Base-by-base conservation (phyloP, 2,888 invertebrate genomes). In the Euplexia lucipara region DNA sequence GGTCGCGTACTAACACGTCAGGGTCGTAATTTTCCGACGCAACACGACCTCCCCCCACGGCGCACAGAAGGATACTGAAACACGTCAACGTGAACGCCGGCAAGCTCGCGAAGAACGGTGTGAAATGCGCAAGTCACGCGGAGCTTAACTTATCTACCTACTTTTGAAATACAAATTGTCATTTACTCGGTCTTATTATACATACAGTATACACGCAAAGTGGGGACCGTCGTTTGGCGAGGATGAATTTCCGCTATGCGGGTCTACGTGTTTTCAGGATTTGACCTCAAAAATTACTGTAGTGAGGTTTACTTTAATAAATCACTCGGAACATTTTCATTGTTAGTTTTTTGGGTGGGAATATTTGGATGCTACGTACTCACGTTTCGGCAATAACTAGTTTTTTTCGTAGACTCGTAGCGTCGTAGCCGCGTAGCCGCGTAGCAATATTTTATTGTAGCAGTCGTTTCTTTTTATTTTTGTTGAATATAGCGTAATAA, bases 101-200 rank as follows among this genome's bases (percentile, higher is more conserved):
- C 86, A 85, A 88, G 88, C 88, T 87, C 82, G 81, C 83, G 84
- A 87, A 88, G 88, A 88, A 87, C 86, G 83, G 92, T 90, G 89
- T 90, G 92, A 93, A 93, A 93, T 94, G 95, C 94, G 94, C 93
- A 94, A 94, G 92, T 94, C 95, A 94, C 91, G 87, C 88, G 82
- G 85, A 84, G 86, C 88, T 90, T 91, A 91, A 92, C 91, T 92
- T 92, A 91, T 90, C 88, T 87, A 87, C 88, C 89, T 89, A 91
- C 90, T 92, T 91, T 91, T 88, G 83, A 91, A 92, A 90, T 92
- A 91, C 89, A 90, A 91, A 91, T 90, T 88, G 90, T 89, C 90
- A 90, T 90, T 91, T 89, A 88, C 88, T 89, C 79, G 79, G 74
- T 85, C 85, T 88, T 90, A 89, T 89, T 90, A 89, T 89, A 87